phyloP scores from a whole-genome alignment of 2,797 vertebrate genomes.

The Gila robusta region DNA sequence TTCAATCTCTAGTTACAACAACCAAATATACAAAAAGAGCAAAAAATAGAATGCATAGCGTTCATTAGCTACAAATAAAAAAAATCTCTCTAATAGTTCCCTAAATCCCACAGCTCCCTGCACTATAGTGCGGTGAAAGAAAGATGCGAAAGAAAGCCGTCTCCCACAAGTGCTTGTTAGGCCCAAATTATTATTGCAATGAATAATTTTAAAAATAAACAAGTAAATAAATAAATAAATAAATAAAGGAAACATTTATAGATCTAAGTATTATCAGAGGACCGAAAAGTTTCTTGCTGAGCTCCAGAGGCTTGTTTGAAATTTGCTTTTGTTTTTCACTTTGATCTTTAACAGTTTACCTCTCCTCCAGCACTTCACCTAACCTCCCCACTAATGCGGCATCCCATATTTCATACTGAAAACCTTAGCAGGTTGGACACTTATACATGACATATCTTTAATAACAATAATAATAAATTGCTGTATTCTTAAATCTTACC shows the following conservation, averaged over 20 bases:
- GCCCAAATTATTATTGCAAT: constrained; percentile 87
- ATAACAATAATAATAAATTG: neutral
- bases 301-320: constrained; percentile 77
- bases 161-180: constrained; percentile 97
- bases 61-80: constrained; percentile 90
- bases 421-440: constrained; percentile 1
- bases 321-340: constrained; percentile 80
- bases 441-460: neutral
- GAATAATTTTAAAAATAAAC: constrained; percentile 86
- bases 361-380: constrained; percentile 77
- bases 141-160: constrained; percentile 81
- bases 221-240: constrained; percentile 84
- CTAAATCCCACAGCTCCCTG: constrained; percentile 85
- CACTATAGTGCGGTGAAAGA: constrained; percentile 74
- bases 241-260: constrained; percentile 83
- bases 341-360: constrained; percentile 84
- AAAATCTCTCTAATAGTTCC: constrained; percentile 84
- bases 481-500: neutral
- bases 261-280: constrained; percentile 81
- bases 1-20: constrained; percentile 67
- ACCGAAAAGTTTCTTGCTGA: constrained; percentile 78
- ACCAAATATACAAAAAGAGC: constrained; percentile 77
- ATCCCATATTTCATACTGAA: constrained; percentile 65
- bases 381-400: constrained; percentile 67
- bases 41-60: constrained; percentile 81